Conservation (phyloP, 2,113 vertebrate genomes). For the Pseudorasbora parva region DNA sequence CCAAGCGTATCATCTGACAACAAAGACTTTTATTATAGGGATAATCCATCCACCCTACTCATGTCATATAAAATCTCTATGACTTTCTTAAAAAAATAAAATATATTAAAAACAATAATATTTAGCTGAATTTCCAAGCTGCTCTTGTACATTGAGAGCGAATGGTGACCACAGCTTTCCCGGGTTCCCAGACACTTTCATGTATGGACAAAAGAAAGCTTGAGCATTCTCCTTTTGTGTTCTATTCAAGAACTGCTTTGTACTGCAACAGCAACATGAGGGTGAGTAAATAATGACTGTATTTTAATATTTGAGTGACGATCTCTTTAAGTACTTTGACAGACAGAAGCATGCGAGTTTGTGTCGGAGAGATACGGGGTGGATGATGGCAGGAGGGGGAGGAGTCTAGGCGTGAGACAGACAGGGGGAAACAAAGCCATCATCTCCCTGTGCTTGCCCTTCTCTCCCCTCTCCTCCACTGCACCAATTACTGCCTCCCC, state of each 20-base stretch:
- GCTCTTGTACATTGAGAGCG: not conserved
- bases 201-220: not conserved
- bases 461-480: slow-evolving; percentile 77
- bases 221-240: not conserved
- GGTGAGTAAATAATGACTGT: not conserved
- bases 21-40: not conserved
- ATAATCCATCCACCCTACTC: not conserved
- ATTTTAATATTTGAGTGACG: not conserved
- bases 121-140: not conserved
- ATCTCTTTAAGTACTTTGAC: slow-evolving; percentile 37
- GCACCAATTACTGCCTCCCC: slow-evolving; percentile 82
- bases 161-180: not conserved
- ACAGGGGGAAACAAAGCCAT: slow-evolving; percentile 79
- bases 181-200: not conserved
- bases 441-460: slow-evolving; percentile 76
- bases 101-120: too few species aligned
- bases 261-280: not conserved
- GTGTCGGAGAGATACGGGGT: slow-evolving; percentile 45
- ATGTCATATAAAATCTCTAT: not conserved
- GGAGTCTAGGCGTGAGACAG: slow-evolving; percentile 76
- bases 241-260: slow-evolving; percentile 30
- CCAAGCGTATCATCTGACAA: slow-evolving; percentile 13
- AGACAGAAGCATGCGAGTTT: slow-evolving; percentile 46
- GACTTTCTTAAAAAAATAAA: not conserved
- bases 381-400: slow-evolving; percentile 58